Percentiles rank a stretch among this genome's conserved stretches.
These are phyloP conservation scores for Chrosomus eos DNA, from an alignment of 2,797 vertebrate genomes.

Conservation along the genomic window DNA sequence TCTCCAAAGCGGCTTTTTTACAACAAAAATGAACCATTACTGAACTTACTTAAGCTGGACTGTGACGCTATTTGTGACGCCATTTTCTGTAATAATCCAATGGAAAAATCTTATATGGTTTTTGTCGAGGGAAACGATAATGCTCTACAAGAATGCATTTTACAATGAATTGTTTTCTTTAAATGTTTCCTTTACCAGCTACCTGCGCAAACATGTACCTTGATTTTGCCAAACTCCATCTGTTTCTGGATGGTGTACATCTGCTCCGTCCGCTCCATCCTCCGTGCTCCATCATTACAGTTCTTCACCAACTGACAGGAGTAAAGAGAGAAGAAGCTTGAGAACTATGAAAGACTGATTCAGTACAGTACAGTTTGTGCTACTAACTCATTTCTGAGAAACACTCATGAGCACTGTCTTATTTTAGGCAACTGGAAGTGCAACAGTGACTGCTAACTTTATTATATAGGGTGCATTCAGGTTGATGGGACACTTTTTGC, in stretches of 20 bases:
- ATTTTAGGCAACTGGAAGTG: not conserved
- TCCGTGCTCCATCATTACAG: slow-evolving; percentile 91
- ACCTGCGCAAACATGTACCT: slow-evolving; percentile 75
- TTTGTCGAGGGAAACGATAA: not conserved
- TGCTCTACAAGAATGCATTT: no score
- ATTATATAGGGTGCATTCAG: no score
- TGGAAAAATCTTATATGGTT: not conserved
- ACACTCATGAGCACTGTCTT: not conserved
- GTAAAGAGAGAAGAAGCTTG: not conserved
- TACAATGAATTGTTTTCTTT: no score
- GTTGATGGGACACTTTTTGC: no score
- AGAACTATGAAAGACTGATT: not conserved
- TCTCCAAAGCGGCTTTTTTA: no score
- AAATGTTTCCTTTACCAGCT: not conserved
- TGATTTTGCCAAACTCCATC: slow-evolving; percentile 95
- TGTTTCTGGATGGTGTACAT: slow-evolving; percentile 95
- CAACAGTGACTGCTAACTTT: not conserved
- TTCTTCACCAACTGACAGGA: slow-evolving; percentile 84
- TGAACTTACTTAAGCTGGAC: no score
- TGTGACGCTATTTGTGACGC: no score
- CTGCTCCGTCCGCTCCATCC: slow-evolving; percentile 95
- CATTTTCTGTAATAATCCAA: not conserved
- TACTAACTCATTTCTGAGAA: not conserved
- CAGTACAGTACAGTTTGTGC: not conserved
- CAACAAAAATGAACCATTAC: no score